Evolutionary conservation across 2,888 invertebrate genomes (phyloP).

Genomic region (Idaea straminata): DNA sequence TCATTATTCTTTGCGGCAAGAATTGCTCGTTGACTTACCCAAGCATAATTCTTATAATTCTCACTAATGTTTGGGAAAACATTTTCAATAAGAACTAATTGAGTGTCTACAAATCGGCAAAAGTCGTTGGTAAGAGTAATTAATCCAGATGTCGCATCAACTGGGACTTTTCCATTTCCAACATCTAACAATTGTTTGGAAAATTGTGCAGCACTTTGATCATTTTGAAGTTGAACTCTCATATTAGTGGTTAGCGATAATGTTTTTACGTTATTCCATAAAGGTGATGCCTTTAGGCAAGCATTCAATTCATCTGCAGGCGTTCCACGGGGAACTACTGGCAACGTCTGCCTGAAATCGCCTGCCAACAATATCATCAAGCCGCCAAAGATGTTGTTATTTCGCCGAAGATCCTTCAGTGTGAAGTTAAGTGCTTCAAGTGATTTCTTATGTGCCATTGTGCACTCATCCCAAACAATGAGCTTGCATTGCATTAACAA

Average conservation of each 20-base stretch:
- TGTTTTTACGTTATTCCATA: slow-evolving; percentile 22
- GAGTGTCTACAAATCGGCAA: slow-evolving; percentile 8
- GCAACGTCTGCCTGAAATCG: slow-evolving; percentile 28
- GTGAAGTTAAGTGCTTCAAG: slow-evolving; percentile 9
- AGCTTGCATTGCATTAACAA: slow-evolving; percentile 26
- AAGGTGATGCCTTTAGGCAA: slow-evolving; percentile 27
- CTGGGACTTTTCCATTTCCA: no score
- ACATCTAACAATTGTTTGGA: no score
- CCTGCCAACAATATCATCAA: slow-evolving; percentile 23
- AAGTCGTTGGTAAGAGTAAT: no score
- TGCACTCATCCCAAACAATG: slow-evolving; percentile 34
- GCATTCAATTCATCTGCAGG: slow-evolving; percentile 30
- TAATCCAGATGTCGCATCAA: no score
- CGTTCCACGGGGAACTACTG: slow-evolving; percentile 20
- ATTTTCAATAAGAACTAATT: slow-evolving; percentile 18
- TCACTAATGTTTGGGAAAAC: slow-evolving; percentile 18
- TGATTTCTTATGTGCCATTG: slow-evolving; percentile 24
- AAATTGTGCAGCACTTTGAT: slow-evolving; percentile 11
- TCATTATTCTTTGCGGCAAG: slow-evolving; percentile 32
- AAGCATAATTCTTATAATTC: slow-evolving; percentile 22
- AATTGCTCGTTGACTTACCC: slow-evolving; percentile 33
- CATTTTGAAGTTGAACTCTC: slow-evolving; percentile 8
- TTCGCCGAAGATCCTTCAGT: slow-evolving; percentile 10
- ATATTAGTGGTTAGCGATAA: slow-evolving; percentile 15
- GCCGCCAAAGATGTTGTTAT: slow-evolving; percentile 21